phyloP scores from a whole-genome alignment of 2,113 vertebrate species.

The Hyla sarda region DNA sequence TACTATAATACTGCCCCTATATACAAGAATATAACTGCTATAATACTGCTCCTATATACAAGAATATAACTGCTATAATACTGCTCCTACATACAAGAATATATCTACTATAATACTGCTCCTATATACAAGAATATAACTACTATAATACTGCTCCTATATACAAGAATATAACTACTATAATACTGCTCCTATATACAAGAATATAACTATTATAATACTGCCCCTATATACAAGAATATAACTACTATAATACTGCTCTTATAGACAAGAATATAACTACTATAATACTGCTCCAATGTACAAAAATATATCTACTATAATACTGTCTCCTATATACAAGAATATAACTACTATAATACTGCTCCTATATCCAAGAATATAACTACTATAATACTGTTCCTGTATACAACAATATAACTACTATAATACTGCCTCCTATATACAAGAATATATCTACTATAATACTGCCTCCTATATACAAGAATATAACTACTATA shows the following conservation, averaged over 20 bases:
- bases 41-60: neutral
- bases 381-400: constrained; percentile 1
- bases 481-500: neutral
- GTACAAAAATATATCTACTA: neutral
- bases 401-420: neutral
- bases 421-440: constrained; percentile 4
- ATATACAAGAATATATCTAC: constrained; percentile 5
- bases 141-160: neutral
- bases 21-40: neutral
- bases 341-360: constrained; percentile 17
- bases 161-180: neutral
- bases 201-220: too few species aligned
- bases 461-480: constrained; percentile 13
- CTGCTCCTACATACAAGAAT: neutral
- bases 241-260: neutral
- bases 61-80: constrained; percentile 2
- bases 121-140: constrained; percentile 4
- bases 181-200: too few species aligned
- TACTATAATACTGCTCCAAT: neutral
- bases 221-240: too few species aligned
- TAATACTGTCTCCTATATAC: neutral
- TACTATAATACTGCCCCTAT: neutral
- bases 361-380: neutral
- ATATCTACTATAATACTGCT: constrained; percentile 6
- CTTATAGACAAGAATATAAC: neutral